A percentile compares a stretch with the other conserved stretches of the same genome.
Evolutionary conservation across 2,113 vertebrate species (phyloP).

Genomic region (Ctenomys sociabilis): DNA sequence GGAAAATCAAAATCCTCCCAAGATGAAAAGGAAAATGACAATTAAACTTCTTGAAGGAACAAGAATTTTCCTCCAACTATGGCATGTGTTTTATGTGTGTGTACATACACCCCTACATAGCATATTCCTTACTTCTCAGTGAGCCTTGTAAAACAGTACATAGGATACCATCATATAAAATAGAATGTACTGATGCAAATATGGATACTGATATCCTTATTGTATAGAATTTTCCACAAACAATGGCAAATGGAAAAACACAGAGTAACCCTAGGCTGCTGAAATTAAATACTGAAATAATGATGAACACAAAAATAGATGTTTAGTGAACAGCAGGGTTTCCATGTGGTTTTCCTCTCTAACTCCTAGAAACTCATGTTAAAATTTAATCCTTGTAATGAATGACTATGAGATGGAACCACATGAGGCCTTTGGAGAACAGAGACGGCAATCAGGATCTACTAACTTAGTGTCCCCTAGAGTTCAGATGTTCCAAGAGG

Average conservation of each 20-base stretch:
- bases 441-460: not conserved
- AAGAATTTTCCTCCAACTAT: not conserved
- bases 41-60: not conserved
- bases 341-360: not conserved
- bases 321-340: not conserved
- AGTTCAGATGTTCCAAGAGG: no score
- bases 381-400: not conserved
- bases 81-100: not conserved
- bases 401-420: not conserved
- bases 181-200: not conserved
- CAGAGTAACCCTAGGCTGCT: fast-evolving
- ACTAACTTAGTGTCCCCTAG: not conserved
- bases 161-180: not conserved
- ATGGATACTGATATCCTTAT: not conserved
- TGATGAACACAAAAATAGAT: not conserved
- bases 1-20: slow-evolving; percentile 16
- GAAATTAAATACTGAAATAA: not conserved
- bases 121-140: not conserved
- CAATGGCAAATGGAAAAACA: slow-evolving; percentile 12
- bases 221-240: not conserved
- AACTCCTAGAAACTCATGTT: not conserved
- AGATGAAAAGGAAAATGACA: not conserved
- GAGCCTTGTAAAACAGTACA: not conserved
- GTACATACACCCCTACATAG: not conserved
- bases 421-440: not conserved